Percentiles rank a stretch among this genome's conserved stretches.
phyloP scores from a whole-genome alignment of 2,888 invertebrate species.

The Apocheima hispidaria region DNA sequence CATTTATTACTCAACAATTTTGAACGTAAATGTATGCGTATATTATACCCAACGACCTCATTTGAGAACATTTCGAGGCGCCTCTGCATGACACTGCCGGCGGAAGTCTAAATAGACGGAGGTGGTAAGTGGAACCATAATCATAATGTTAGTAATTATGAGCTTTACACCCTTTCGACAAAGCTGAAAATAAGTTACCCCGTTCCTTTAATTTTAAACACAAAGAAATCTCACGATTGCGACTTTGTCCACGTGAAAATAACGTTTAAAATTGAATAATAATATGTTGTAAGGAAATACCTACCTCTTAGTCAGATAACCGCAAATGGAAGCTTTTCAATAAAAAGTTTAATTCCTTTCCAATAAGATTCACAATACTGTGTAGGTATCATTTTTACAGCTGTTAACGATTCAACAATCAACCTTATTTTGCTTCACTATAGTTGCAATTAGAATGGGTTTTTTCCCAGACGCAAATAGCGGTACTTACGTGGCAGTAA shows the following conservation, averaged over 20 bases:
- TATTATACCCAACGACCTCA: slow-evolving; percentile 36
- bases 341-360: slow-evolving; percentile 3
- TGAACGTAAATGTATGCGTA: slow-evolving; percentile 31
- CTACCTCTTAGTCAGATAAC: neutral
- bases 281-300: neutral
- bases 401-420: neutral
- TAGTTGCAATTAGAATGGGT: neutral
- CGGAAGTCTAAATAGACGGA: slow-evolving; percentile 38
- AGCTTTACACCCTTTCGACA: neutral
- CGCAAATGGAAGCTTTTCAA: slow-evolving; percentile 1
- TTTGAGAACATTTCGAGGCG: slow-evolving; percentile 37
- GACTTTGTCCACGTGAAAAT: neutral
- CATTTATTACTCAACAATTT: slow-evolving; percentile 21
- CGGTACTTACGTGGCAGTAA: neutral
- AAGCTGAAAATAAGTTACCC: neutral
- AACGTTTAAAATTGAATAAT: slow-evolving; percentile 17
- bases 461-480: neutral
- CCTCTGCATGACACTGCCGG: slow-evolving; percentile 38
- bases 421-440: neutral
- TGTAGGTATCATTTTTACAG: neutral
- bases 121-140: slow-evolving; percentile 3
- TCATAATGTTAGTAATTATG: neutral
- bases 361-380: slow-evolving; percentile 6
- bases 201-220: slow-evolving; percentile 1
- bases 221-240: neutral